A percentile compares a stretch with the other conserved stretches of the same genome.
Evolutionary conservation across 1,140 invertebrate genomes (phyloP).

Genomic region (Tigriopus japonicus): DNA sequence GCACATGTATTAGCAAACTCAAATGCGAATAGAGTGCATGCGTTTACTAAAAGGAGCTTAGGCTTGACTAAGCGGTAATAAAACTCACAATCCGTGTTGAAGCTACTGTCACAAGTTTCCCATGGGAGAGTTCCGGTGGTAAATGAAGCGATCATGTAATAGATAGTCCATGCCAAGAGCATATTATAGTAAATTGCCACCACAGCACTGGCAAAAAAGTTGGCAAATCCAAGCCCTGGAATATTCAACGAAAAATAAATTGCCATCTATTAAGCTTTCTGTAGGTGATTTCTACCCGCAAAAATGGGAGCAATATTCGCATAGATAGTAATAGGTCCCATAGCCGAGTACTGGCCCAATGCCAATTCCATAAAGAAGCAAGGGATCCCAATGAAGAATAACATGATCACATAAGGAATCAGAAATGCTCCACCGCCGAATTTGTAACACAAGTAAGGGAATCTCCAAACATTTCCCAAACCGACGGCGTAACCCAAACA

Average conservation of each 20-base stretch:
- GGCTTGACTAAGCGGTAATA: background rate
- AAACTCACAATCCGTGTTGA: constrained; percentile 36
- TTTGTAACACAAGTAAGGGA: constrained; percentile 47
- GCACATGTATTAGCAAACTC: too few species aligned
- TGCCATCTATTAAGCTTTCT: background rate
- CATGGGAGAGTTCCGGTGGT: constrained; percentile 43
- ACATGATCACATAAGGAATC: constrained; percentile 35
- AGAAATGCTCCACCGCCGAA: constrained; percentile 43
- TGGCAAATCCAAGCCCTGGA: constrained; percentile 52
- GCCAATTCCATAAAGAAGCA: constrained; percentile 39
- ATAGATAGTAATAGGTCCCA: constrained; percentile 30
- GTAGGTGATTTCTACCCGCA: constrained; percentile 24
- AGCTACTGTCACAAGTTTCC: constrained; percentile 48
- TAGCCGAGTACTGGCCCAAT: constrained; percentile 30
- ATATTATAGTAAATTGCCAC: constrained; percentile 62
- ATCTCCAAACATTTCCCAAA: constrained; percentile 54
- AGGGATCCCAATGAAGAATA: constrained; percentile 27
- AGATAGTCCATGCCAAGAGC: constrained; percentile 62
- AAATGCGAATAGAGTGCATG: too few species aligned
- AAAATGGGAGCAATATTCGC: constrained; percentile 28
- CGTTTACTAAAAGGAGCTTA: too few species aligned
- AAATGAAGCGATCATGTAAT: constrained; percentile 53
- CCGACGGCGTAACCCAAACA: constrained; percentile 48
- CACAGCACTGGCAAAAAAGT: constrained; percentile 55
- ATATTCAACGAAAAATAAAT: constrained; percentile 22